Evolutionary conservation across 2,797 vertebrate species (phyloP).

Genomic region (Odontamblyopus lacepedii): DNA sequence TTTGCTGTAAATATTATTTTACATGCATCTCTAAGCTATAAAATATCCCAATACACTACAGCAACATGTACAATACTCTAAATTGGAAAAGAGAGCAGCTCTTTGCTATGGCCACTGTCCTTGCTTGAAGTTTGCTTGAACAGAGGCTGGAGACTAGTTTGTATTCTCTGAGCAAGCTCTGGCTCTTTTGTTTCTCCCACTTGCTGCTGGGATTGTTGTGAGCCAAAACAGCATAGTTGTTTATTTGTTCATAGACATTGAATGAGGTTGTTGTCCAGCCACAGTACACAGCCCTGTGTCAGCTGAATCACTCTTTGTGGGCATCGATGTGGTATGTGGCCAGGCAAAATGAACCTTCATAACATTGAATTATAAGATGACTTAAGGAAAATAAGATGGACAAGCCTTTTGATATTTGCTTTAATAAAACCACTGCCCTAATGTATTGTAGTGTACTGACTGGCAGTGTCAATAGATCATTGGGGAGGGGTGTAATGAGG

Average conservation of each 20-base stretch:
- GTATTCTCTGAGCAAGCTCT: constrained; percentile 43
- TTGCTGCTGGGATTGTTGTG: constrained; percentile 20
- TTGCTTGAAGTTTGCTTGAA: constrained; percentile 27
- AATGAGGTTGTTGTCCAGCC: constrained; percentile 47
- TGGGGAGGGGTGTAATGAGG: constrained; percentile 12
- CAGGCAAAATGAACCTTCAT: constrained; percentile 32
- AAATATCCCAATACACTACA: background rate
- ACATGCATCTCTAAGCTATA: background rate
- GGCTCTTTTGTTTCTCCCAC: constrained; percentile 27
- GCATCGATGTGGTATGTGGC: constrained; percentile 32
- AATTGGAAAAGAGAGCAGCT: background rate
- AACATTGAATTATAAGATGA: constrained; percentile 1
- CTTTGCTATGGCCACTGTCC: constrained; percentile 8
- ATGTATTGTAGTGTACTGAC: constrained; percentile 1
- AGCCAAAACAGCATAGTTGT: constrained; percentile 37
- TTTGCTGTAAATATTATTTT: background rate
- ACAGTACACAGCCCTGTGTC: constrained; percentile 34
- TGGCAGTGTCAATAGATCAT: constrained; percentile 32
- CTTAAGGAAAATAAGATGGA: background rate
- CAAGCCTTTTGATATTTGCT: background rate
- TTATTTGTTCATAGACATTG: constrained; percentile 40
- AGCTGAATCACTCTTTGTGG: constrained; percentile 48
- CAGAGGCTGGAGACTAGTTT: constrained; percentile 39
- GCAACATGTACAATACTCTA: background rate
- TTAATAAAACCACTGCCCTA: constrained; percentile 12